Percentiles rank a stretch among this genome's conserved stretches.
Evolutionary conservation across 2,888 invertebrate species (phyloP).

Genomic region (Hipparchia sbordonii): DNA sequence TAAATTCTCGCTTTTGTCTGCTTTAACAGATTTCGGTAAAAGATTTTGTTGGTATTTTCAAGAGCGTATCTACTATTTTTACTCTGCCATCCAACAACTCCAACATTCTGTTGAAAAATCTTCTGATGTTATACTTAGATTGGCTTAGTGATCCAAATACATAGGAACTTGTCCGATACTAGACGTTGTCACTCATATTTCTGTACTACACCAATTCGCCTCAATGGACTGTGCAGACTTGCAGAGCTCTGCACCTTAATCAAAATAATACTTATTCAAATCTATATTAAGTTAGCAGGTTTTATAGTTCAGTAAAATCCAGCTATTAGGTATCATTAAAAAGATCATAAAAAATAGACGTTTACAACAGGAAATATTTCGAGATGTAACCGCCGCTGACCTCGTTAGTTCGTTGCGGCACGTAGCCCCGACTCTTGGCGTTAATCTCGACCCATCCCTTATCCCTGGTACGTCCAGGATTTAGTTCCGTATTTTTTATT

Average conservation of each 20-base stretch:
- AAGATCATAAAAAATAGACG: neutral
- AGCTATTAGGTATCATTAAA: neutral
- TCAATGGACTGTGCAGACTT: too few relatives aligned
- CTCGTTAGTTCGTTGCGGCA: constrained; percentile 14
- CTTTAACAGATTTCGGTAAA: constrained; percentile 41
- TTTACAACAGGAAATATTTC: neutral
- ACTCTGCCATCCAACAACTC: neutral
- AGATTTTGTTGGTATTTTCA: constrained; percentile 21
- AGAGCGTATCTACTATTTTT: neutral
- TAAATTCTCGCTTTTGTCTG: constrained; percentile 30
- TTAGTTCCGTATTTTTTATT: constrained; percentile 54
- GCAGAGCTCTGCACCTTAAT: too few relatives aligned
- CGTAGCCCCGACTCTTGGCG: constrained; percentile 35
- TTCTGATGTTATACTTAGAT: neutral
- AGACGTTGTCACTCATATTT: too few relatives aligned
- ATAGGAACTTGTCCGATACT: too few relatives aligned
- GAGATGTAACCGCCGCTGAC: constrained; percentile 3
- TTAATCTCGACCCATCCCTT: constrained; percentile 55
- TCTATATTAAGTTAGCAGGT: neutral
- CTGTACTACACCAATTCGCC: too few relatives aligned
- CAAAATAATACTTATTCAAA: too few relatives aligned
- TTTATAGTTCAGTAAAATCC: neutral
- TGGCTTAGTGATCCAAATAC: too few relatives aligned
- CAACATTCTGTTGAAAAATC: neutral
- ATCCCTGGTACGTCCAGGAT: constrained; percentile 50